phyloP scores from a whole-genome alignment of 2,888 invertebrate species.

The Leptinotarsa rubiginosa region DNA sequence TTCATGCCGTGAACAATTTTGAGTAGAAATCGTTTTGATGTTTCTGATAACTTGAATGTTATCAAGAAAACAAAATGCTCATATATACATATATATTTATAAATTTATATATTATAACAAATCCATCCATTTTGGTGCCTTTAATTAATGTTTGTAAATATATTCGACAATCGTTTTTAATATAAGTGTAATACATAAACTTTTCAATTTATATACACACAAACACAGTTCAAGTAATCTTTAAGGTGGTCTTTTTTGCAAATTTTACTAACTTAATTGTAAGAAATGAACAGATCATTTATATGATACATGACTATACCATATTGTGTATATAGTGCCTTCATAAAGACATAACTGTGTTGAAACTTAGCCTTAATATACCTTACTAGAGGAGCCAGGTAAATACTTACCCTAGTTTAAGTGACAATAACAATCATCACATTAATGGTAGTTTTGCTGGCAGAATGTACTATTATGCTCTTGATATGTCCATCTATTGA shows the following conservation, averaged over 20 bases:
- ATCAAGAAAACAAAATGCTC: slow-evolving; percentile 61
- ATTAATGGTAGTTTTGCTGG: slow-evolving; percentile 42
- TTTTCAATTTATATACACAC: too few species aligned
- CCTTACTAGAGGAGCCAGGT: slow-evolving; percentile 38
- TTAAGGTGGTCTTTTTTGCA: too few species aligned
- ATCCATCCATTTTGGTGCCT: slow-evolving; percentile 67
- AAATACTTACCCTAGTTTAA: slow-evolving; percentile 36
- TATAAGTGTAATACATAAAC: too few species aligned
- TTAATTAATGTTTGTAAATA: slow-evolving; percentile 57
- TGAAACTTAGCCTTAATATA: slow-evolving; percentile 41
- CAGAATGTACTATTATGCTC: slow-evolving; percentile 41
- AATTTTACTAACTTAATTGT: too few species aligned
- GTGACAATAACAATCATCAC: slow-evolving; percentile 24
- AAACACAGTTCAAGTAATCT: too few species aligned
- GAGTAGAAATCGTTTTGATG: slow-evolving; percentile 33
- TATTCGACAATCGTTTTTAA: slow-evolving; percentile 56
- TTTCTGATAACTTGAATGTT: slow-evolving; percentile 53
- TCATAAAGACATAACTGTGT: slow-evolving; percentile 48
- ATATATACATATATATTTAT: slow-evolving; percentile 53
- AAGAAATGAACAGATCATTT: too few species aligned
- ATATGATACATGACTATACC: background rate
- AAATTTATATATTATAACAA: slow-evolving; percentile 49
- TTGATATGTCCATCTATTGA: background rate
- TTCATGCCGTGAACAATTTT: slow-evolving; percentile 49
- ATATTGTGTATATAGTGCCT: slow-evolving; percentile 51